Conservation (phyloP, 2,113 vertebrate species). For the Nannobrachium achirus region DNA sequence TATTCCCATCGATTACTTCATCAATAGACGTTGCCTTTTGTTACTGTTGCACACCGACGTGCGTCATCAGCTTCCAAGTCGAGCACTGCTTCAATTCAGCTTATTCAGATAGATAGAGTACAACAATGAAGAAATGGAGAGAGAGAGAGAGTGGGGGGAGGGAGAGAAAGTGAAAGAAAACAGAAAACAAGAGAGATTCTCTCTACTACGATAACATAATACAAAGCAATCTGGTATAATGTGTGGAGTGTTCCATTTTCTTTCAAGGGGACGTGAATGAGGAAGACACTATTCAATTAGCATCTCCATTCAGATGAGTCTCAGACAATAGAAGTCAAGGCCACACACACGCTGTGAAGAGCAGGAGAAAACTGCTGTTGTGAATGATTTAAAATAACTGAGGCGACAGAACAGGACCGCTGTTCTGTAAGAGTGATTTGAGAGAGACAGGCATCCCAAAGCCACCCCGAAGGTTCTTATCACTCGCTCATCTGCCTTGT, state of each 20-base stretch:
- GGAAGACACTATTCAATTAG: background rate
- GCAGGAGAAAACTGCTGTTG: background rate
- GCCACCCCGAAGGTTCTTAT: too few species aligned
- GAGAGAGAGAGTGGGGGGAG: background rate
- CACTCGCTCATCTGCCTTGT: too few species aligned
- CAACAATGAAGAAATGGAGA: conserved; percentile 12
- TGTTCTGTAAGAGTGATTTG: too few species aligned
- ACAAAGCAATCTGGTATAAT: background rate
- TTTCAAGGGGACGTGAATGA: background rate
- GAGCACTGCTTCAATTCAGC: too few species aligned
- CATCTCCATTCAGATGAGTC: background rate
- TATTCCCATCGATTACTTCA: too few species aligned
- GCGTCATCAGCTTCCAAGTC: too few species aligned
- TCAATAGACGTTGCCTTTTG: too few species aligned
- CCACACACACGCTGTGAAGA: background rate
- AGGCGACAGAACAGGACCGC: too few species aligned
- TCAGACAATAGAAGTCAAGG: background rate
- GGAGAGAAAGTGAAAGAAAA: background rate
- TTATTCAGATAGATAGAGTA: conserved; percentile 4
- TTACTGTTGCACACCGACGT: too few species aligned
- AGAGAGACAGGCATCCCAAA: too few species aligned
- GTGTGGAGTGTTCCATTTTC: background rate
- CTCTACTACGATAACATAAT: background rate
- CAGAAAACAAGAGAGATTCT: too few species aligned
- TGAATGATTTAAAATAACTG: background rate